A percentile compares a stretch with the other conserved stretches of the same genome.
Evolutionary conservation across 2,888 invertebrate genomes (phyloP).

Genomic region (Cerastis leucographa): DNA sequence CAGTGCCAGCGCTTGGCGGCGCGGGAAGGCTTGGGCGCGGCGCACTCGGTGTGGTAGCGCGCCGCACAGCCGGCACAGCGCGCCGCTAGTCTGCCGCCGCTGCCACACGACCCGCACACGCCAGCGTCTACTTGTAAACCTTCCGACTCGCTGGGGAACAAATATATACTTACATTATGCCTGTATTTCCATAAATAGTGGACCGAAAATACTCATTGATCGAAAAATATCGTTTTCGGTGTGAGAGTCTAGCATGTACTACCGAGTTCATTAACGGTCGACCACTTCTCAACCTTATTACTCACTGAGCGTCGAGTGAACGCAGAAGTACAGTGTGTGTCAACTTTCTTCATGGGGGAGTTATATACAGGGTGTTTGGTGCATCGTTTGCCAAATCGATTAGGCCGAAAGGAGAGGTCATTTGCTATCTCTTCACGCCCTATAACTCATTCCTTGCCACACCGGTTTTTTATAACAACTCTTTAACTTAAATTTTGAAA

Average conservation of each 20-base stretch:
- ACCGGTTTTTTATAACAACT: too few relatives aligned
- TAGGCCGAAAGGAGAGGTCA: too few relatives aligned
- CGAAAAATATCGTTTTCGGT: not conserved
- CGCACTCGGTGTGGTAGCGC: constrained; percentile 94
- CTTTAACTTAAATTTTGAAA: too few relatives aligned
- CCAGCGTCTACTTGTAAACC: constrained; percentile 72
- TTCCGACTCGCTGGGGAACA: constrained; percentile 64
- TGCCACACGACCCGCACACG: constrained; percentile 92
- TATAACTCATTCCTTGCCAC: too few relatives aligned
- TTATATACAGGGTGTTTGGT: too few relatives aligned
- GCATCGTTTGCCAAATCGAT: too few relatives aligned
- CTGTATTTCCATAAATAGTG: not conserved
- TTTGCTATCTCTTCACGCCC: too few relatives aligned
- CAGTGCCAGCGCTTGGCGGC: constrained; percentile 89
- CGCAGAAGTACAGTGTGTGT: not conserved
- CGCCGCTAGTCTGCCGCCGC: constrained; percentile 92
- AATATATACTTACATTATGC: too few relatives aligned
- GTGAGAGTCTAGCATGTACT: not conserved
- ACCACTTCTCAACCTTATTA: not conserved
- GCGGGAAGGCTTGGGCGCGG: constrained; percentile 89
- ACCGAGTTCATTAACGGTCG: not conserved
- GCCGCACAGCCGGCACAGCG: constrained; percentile 91
- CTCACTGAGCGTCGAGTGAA: not conserved
- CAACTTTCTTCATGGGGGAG: not conserved
- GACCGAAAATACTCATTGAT: not conserved